Conservation (phyloP, 2,888 invertebrate species). For the Podotricha telesiphe region DNA sequence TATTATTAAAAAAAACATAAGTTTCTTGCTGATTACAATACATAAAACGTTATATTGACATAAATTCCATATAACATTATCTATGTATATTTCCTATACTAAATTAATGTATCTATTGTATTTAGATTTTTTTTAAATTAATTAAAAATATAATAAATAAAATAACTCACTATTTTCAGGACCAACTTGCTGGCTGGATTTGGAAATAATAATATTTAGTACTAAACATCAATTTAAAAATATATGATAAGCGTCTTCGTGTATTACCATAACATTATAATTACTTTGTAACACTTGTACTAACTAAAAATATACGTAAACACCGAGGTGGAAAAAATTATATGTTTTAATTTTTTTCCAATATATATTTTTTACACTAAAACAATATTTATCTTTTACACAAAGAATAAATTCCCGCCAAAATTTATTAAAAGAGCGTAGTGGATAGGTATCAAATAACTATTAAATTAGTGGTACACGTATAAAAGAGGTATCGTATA, state of each 20-base stretch:
- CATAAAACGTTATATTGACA: too few relatives aligned
- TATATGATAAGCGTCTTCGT: neutral
- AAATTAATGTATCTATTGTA: too few relatives aligned
- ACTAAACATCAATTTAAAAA: neutral
- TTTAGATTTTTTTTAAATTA: neutral
- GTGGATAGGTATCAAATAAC: neutral
- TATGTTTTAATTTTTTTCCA: neutral
- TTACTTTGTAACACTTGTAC: constrained; percentile 22
- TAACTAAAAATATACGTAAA: constrained; percentile 8
- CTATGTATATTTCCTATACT: too few relatives aligned
- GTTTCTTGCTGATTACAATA: too few relatives aligned
- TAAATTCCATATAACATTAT: too few relatives aligned
- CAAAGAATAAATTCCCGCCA: neutral
- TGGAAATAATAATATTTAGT: constrained; percentile 8
- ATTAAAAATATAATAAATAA: neutral
- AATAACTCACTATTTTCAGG: constrained; percentile 10
- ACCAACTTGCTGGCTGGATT: constrained; percentile 9
- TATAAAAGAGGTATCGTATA: neutral
- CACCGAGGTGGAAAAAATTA: too few relatives aligned
- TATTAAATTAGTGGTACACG: neutral
- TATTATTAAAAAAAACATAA: too few relatives aligned
- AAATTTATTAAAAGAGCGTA: neutral
- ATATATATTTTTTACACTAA: neutral
- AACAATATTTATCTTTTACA: neutral
- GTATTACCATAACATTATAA: constrained; percentile 16